These are phyloP conservation scores for Diglossa cyanea DNA, from an alignment of 2,797 vertebrate genomes.

Conservation along the genomic window DNA sequence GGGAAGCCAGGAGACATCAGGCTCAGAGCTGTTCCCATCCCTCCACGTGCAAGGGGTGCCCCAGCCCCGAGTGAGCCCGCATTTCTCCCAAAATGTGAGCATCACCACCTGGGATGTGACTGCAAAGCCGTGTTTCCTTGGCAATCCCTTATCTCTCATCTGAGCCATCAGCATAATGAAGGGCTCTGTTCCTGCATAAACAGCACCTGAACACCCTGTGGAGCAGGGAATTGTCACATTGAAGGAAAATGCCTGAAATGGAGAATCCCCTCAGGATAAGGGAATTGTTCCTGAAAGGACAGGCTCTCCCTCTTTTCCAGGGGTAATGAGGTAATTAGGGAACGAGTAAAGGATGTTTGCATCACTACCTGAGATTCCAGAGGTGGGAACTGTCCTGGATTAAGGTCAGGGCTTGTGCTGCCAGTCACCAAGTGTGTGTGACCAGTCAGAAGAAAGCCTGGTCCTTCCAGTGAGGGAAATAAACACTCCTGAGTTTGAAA, in stretches of 20 bases:
- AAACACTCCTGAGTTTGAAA: background rate
- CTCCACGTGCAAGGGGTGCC: accelerated
- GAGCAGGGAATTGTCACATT: background rate
- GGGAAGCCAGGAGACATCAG: background rate
- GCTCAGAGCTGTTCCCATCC: background rate
- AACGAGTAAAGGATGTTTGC: background rate
- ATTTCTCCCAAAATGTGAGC: background rate
- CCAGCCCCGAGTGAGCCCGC: background rate
- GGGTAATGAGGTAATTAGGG: background rate
- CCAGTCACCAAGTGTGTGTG: background rate
- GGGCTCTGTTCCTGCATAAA: constrained; percentile 3
- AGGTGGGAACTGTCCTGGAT: background rate
- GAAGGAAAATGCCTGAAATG: background rate
- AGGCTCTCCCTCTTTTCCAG: background rate
- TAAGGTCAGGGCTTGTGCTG: background rate
- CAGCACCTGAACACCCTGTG: constrained; percentile 9
- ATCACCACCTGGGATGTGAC: background rate
- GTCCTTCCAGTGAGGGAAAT: background rate
- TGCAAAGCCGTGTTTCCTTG: background rate
- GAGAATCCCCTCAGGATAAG: background rate
- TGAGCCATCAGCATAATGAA: constrained; percentile 6
- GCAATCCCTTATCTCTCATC: constrained; percentile 32
- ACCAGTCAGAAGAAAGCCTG: background rate
- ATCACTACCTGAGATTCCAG: background rate
- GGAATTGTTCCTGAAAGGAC: constrained; percentile 4